These are phyloP conservation scores for Murina feae DNA, from an alignment of 2,113 vertebrate species.

Conservation along the genomic window DNA sequence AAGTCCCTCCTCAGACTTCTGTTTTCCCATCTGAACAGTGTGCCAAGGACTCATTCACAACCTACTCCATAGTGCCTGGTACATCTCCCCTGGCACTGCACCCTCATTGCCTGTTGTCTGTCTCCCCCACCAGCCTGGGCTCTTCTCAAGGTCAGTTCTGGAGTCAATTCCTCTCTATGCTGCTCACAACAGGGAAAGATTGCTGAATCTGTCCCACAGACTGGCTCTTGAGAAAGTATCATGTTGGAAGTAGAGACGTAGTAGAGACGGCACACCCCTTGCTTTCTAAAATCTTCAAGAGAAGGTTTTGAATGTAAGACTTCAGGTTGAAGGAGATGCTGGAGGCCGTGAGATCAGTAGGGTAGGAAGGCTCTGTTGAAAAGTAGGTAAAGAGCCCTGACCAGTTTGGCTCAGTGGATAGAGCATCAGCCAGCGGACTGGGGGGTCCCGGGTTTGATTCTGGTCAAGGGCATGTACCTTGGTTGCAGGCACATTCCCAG, in stretches of 20 bases:
- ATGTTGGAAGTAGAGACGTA: neutral
- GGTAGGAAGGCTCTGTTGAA: neutral
- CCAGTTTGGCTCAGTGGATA: no score
- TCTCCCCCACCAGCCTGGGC: neutral
- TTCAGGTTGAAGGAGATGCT: neutral
- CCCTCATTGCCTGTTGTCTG: neutral
- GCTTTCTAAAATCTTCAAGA: constrained; percentile 22
- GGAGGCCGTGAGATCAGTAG: neutral
- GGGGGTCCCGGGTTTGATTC: no score
- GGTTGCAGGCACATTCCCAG: no score
- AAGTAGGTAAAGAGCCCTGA: neutral
- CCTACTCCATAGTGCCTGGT: neutral
- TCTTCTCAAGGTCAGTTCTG: neutral
- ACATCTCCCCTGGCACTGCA: neutral
- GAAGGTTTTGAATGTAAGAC: neutral
- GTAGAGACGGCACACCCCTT: neutral
- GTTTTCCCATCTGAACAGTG: neutral
- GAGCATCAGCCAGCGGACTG: no score
- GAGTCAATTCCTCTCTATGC: neutral
- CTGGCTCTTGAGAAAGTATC: neutral
- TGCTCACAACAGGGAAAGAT: neutral
- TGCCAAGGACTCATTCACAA: neutral
- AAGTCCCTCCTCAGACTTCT: neutral
- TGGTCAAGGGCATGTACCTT: no score
- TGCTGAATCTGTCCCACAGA: neutral